Conservation (phyloP, 2,797 vertebrate genomes). For the Channa striata region DNA sequence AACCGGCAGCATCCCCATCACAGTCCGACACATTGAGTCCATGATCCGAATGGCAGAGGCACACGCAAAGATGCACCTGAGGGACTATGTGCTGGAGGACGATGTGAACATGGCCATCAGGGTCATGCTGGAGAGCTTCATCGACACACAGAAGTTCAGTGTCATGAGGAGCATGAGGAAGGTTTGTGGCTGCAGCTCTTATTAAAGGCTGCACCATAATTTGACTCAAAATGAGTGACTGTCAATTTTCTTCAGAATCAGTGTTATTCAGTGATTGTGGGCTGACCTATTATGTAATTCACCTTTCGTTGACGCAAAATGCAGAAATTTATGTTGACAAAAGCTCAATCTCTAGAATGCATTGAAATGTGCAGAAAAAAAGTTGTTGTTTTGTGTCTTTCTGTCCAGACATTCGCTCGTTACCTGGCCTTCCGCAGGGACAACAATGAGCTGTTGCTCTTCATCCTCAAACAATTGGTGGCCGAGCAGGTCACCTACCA, state of each 20-base stretch:
- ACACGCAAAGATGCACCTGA: conserved; percentile 95
- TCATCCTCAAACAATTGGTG: conserved; percentile 97
- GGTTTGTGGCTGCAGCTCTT: conserved; percentile 75
- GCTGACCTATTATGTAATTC: too few relatives aligned
- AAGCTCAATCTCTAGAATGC: too few relatives aligned
- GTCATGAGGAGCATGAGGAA: conserved; percentile 98
- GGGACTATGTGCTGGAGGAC: conserved; percentile 96
- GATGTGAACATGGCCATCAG: conserved; percentile 99
- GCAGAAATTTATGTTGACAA: too few relatives aligned
- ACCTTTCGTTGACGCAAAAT: too few relatives aligned
- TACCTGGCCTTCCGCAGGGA: conserved; percentile 95
- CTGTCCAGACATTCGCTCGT: conserved; percentile 91
- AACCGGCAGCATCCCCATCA: conserved; percentile 98
- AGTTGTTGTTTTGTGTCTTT: conserved; percentile 2
- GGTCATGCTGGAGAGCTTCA: conserved; percentile 99
- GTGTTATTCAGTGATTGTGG: too few relatives aligned
- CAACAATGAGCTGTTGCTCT: conserved; percentile 98
- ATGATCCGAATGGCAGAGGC: conserved; percentile 99
- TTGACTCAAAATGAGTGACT: too few relatives aligned
- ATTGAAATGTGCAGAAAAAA: too few relatives aligned
- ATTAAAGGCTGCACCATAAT: too few relatives aligned
- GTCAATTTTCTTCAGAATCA: too few relatives aligned
- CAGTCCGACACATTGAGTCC: conserved; percentile 97
- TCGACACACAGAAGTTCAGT: conserved; percentile 99
- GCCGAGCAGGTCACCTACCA: conserved; percentile 95